Percentiles rank a stretch among this genome's conserved stretches.
phyloP scores from a whole-genome alignment of 2,797 vertebrate species.

The Loriculus beryllinus region DNA sequence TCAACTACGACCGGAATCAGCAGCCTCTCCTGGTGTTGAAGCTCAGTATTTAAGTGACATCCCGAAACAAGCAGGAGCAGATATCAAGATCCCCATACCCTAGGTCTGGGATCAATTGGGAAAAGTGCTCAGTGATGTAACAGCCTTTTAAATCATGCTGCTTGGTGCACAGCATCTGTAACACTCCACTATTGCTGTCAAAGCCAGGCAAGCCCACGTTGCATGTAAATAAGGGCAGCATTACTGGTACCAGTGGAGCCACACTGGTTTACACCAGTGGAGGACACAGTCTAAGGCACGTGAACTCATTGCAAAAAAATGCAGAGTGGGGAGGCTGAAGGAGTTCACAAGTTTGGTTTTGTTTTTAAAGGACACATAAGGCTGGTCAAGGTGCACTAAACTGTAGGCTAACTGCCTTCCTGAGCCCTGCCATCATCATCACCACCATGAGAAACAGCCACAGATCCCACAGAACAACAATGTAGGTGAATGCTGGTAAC shows the following conservation, averaged over 20 bases:
- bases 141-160: not conserved
- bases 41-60: not conserved
- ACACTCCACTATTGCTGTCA: not conserved
- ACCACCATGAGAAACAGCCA: not conserved
- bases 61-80: not conserved
- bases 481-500: not conserved
- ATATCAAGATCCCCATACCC: not conserved
- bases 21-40: accelerated
- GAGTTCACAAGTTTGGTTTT: not conserved
- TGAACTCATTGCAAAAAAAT: not conserved
- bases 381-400: not conserved
- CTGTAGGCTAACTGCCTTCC: not conserved
- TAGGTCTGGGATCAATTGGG: not conserved
- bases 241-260: not conserved
- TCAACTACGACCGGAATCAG: accelerated
- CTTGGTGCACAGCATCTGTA: not conserved
- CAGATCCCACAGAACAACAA: not conserved
- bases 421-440: not conserved
- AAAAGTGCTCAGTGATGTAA: not conserved
- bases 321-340: not conserved
- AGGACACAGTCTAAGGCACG: not conserved
- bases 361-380: not conserved
- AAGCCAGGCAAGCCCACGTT: not conserved
- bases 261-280: not conserved
- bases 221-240: not conserved